A percentile compares a stretch with the other conserved stretches of the same genome.
Conservation (phyloP, 2,797 vertebrate species). For the Spheniscus humboldti region DNA sequence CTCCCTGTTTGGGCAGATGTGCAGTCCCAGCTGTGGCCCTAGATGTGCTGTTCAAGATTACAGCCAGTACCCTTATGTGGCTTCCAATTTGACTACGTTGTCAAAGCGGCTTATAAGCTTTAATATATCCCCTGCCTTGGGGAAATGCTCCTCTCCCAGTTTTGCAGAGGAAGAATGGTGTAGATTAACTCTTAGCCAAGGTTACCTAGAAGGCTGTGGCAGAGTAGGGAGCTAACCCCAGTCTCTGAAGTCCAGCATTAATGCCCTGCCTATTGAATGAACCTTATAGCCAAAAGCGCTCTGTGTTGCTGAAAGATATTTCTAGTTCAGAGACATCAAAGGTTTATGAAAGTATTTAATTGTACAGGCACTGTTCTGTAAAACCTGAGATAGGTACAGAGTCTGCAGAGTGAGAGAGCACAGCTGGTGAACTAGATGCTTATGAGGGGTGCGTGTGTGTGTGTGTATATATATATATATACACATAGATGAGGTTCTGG, state of each 20-base stretch:
- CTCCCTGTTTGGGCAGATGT: background rate
- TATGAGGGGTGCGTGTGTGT: background rate
- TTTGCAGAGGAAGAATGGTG: background rate
- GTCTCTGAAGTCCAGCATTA: background rate
- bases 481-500: background rate
- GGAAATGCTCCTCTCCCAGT: background rate
- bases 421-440: background rate
- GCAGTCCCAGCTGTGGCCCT: background rate
- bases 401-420: background rate
- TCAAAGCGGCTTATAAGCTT: slow-evolving; percentile 4
- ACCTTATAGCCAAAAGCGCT: background rate
- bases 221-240: background rate
- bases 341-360: background rate
- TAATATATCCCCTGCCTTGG: background rate
- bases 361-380: background rate
- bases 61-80: background rate
- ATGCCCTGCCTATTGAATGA: background rate
- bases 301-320: background rate
- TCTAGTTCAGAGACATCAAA: background rate
- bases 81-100: background rate
- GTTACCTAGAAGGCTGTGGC: background rate
- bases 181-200: background rate
- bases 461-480: fast-evolving
- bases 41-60: background rate
- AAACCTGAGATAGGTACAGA: background rate